phyloP scores from a whole-genome alignment of 2,113 vertebrate species.

The Rhizomys pruinosus region DNA sequence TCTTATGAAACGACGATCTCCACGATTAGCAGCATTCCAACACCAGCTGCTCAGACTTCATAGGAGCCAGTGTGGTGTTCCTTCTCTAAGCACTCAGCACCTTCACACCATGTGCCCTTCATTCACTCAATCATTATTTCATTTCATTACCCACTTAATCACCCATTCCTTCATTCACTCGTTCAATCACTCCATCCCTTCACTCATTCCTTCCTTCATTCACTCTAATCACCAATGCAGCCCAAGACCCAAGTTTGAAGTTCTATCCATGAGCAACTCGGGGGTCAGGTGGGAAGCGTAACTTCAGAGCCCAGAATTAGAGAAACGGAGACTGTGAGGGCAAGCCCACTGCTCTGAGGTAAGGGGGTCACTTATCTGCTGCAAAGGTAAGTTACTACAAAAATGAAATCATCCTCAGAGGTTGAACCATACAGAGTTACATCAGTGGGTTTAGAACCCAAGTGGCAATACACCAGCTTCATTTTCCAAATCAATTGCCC shows the following conservation, averaged over 20 bases:
- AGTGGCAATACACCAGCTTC: neutral
- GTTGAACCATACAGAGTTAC: too few relatives aligned
- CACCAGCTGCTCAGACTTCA: neutral
- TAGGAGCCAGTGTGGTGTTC: neutral
- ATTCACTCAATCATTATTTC: neutral
- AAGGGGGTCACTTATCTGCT: neutral
- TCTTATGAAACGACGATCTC: neutral
- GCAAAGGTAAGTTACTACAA: too few relatives aligned
- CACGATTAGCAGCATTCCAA: neutral
- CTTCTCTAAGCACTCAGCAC: neutral
- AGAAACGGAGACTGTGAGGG: neutral
- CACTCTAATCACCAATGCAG: neutral
- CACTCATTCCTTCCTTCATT: neutral
- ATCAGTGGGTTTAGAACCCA: neutral
- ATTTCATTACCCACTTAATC: too few relatives aligned
- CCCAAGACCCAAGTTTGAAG: neutral
- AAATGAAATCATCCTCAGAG: fast-evolving
- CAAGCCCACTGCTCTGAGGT: too few relatives aligned
- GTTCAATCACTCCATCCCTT: neutral
- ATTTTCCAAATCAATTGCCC: neutral
- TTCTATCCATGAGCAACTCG: neutral
- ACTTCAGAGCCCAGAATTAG: neutral
- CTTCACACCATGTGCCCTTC: neutral
- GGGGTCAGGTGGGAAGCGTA: neutral
- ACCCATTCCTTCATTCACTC: neutral